These are phyloP conservation scores for Pseudotriccus pelzelni DNA, from an alignment of 2,797 vertebrate species.

Conservation along the genomic window DNA sequence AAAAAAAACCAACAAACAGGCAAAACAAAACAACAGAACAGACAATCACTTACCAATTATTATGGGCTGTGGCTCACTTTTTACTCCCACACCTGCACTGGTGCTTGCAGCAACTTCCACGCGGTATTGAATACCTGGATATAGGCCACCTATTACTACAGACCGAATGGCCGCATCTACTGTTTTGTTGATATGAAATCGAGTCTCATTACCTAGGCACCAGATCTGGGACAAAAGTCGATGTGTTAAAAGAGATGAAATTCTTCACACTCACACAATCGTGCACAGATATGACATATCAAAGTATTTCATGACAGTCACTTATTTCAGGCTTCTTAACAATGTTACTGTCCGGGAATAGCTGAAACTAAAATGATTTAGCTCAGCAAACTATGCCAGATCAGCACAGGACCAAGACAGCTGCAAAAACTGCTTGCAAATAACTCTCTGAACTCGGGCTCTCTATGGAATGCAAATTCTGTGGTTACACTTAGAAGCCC, in stretches of 20 bases:
- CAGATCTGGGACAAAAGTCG: conserved; percentile 87
- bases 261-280: background rate
- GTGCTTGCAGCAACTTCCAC: conserved; percentile 98
- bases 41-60: conserved; percentile 85
- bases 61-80: conserved; percentile 93
- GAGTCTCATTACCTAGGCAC: conserved; percentile 97
- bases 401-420: background rate
- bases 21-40: background rate
- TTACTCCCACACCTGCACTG: conserved; percentile 93
- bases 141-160: conserved; percentile 94
- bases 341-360: background rate
- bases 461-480: background rate
- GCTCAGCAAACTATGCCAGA: background rate
- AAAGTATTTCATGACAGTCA: background rate
- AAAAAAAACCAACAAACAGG: background rate
- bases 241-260: background rate
- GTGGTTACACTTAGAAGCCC: background rate
- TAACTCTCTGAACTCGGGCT: background rate
- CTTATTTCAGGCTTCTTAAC: background rate
- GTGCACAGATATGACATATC: background rate
- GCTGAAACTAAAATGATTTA: background rate
- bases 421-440: background rate
- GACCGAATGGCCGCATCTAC: conserved; percentile 97
- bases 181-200: conserved; percentile 98
- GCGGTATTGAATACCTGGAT: conserved; percentile 91